Evolutionary conservation across 1,140 invertebrate genomes (phyloP).

Genomic region (Neomicropteryx cornuta): DNA sequence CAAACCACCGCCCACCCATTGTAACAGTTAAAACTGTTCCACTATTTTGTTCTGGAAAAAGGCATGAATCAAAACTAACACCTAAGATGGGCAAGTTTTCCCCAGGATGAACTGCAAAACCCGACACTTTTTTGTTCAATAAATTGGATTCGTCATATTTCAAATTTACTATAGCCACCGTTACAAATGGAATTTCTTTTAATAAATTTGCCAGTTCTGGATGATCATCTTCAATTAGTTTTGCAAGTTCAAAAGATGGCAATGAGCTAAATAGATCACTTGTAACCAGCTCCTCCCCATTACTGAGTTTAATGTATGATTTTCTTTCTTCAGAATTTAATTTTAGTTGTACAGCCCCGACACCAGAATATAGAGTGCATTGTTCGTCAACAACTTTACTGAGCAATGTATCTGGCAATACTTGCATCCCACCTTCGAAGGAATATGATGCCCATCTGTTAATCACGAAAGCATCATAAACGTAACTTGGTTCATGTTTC

Average conservation of each 20-base stretch:
- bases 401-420: conserved; percentile 53
- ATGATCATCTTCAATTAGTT: conserved; percentile 51
- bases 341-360: conserved; percentile 27
- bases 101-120: conserved; percentile 77
- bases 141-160: conserved; percentile 51
- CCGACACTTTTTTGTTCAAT: conserved; percentile 64
- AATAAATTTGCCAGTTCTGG: conserved; percentile 51
- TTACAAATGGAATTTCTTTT: conserved; percentile 56
- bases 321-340: conserved; percentile 30
- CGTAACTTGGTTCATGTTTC: conserved; percentile 19
- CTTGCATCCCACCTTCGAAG: conserved; percentile 65
- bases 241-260: conserved; percentile 48
- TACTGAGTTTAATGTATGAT: no score
- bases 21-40: conserved; percentile 75
- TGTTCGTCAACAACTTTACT: conserved; percentile 41
- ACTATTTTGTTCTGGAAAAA: conserved; percentile 49
- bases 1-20: conserved; percentile 86
- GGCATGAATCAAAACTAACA: conserved; percentile 83
- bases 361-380: conserved; percentile 43
- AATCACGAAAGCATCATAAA: conserved; percentile 36
- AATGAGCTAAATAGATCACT: conserved; percentile 58
- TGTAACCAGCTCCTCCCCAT: no score
- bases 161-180: conserved; percentile 74
- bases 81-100: conserved; percentile 79
- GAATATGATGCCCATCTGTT: conserved; percentile 78